Percentiles rank a stretch among this genome's conserved stretches.
These are phyloP conservation scores for Patella pellucida DNA, from an alignment of 2,888 invertebrate genomes.

Conservation along the genomic window DNA sequence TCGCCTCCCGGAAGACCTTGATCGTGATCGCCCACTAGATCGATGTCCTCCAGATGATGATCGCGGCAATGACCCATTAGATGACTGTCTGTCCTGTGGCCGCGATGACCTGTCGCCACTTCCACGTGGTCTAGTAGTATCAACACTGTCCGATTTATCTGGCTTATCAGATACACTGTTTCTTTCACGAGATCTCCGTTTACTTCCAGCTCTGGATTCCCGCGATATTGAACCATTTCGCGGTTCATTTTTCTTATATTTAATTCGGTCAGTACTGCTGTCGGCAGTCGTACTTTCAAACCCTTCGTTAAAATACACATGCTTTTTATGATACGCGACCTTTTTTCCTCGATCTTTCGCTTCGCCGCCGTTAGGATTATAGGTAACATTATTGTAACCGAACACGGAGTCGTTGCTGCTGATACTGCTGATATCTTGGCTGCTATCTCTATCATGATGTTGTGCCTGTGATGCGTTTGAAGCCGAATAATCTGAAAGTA, in stretches of 20 bases:
- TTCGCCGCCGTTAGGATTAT: background rate
- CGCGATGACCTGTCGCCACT: background rate
- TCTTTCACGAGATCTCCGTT: background rate
- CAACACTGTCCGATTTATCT: background rate
- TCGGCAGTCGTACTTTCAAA: slow-evolving; percentile 6
- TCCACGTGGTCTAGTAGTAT: background rate
- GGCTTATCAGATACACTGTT: background rate
- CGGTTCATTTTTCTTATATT: background rate
- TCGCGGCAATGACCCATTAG: background rate
- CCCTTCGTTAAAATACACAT: background rate
- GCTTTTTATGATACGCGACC: background rate
- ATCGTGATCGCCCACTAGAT: background rate
- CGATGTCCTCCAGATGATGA: background rate
- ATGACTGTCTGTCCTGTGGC: background rate
- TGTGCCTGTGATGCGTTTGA: too few species aligned
- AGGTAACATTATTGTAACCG: slow-evolving; percentile 6
- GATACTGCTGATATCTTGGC: background rate
- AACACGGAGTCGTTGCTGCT: background rate
- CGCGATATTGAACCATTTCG: background rate
- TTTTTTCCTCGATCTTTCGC: background rate
- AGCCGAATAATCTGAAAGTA: too few species aligned
- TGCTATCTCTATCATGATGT: background rate
- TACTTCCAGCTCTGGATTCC: background rate
- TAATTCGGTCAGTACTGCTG: background rate
- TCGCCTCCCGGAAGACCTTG: background rate